Conservation (phyloP, 2,888 invertebrate species). For the Geotrupes spiniger region DNA sequence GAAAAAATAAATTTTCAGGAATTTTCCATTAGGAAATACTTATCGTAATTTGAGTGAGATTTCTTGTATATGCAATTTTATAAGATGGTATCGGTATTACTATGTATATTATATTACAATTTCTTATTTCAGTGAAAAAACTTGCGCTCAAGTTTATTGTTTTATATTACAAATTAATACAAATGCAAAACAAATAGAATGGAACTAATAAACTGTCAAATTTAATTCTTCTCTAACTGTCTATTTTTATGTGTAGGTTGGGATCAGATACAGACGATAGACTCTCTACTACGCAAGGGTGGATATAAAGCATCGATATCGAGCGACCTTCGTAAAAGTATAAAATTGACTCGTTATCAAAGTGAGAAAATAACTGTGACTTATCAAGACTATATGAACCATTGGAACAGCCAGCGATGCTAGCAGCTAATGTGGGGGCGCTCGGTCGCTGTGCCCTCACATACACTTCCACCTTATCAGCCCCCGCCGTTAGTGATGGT, state of each 20-base stretch:
- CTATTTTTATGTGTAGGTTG: conserved; percentile 68
- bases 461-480: conserved; percentile 27
- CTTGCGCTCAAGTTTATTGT: too few species aligned
- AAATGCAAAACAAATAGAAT: too few species aligned
- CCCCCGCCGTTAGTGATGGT: conserved; percentile 43
- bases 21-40: too few species aligned
- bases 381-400: conserved; percentile 78
- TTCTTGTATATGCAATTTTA: too few species aligned
- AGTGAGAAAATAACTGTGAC: conserved; percentile 91
- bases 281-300: conserved; percentile 94
- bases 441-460: conserved; percentile 39
- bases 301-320: conserved; percentile 91
- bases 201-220: too few species aligned
- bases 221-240: too few species aligned
- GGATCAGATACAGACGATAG: conserved; percentile 98
- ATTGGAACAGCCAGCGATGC: conserved; percentile 66
- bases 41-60: too few species aligned
- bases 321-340: conserved; percentile 80
- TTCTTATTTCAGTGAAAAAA: too few species aligned
- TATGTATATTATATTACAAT: too few species aligned
- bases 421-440: conserved; percentile 67
- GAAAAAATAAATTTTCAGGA: too few species aligned
- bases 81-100: too few species aligned
- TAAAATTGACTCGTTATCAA: conserved; percentile 94
- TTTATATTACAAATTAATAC: too few species aligned